Conservation (phyloP, 2,888 invertebrate genomes). For the Mechanitis mazaeus region DNA sequence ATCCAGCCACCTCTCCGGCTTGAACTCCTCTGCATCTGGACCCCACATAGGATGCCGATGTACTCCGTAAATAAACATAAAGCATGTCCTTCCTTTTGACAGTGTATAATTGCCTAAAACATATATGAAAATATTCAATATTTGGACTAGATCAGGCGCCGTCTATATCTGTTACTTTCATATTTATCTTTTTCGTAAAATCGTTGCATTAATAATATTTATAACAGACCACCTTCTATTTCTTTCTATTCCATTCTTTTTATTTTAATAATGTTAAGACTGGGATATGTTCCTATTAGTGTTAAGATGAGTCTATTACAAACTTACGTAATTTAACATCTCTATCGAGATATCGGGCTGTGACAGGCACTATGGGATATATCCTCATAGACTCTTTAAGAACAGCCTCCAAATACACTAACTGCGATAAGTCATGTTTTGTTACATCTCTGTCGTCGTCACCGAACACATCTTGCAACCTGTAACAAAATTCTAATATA, state of each 20-base stretch:
- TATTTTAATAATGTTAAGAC: no score
- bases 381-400: slow-evolving; percentile 51
- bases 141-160: no score
- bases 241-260: no score
- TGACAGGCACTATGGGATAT: slow-evolving; percentile 46
- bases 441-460: slow-evolving; percentile 43
- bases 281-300: no score
- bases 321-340: slow-evolving; percentile 49
- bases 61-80: slow-evolving; percentile 37
- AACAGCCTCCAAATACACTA: slow-evolving; percentile 51
- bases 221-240: no score
- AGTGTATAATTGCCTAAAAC: slow-evolving; percentile 38
- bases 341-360: slow-evolving; percentile 43
- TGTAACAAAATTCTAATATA: slow-evolving; percentile 17
- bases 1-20: slow-evolving; percentile 46
- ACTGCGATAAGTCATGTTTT: slow-evolving; percentile 20
- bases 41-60: slow-evolving; percentile 45
- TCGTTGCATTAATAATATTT: no score
- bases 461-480: slow-evolving; percentile 44
- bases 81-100: slow-evolving; percentile 35
- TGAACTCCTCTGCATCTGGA: slow-evolving; percentile 38
- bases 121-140: neutral
- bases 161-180: no score
- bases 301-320: no score
- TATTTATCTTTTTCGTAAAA: no score